These are phyloP conservation scores for Halcyon smyrnensis DNA, from an alignment of 2,797 vertebrate genomes.

Conservation along the genomic window DNA sequence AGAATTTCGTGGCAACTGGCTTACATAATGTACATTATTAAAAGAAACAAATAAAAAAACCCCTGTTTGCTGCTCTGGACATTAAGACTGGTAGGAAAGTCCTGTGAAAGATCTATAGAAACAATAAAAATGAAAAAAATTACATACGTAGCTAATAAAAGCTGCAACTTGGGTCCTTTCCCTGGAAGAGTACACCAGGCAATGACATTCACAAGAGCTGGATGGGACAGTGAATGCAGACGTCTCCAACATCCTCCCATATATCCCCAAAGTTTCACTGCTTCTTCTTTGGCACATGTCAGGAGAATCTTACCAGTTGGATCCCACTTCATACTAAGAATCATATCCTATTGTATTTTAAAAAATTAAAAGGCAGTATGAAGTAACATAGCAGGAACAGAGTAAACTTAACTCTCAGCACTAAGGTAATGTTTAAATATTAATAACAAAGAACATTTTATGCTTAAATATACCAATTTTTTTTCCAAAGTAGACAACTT, in stretches of 20 bases:
- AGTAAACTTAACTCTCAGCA: not conserved
- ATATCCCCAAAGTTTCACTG: slow-evolving; percentile 90
- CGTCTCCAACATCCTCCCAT: slow-evolving; percentile 85
- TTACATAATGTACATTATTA: not conserved
- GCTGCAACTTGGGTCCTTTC: slow-evolving; percentile 83
- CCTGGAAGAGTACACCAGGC: slow-evolving; percentile 90
- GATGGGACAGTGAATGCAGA: slow-evolving; percentile 87
- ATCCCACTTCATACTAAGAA: slow-evolving; percentile 92
- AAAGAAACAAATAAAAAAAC: not conserved
- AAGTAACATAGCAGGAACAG: not conserved
- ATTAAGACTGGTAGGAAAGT: not conserved
- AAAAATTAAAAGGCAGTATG: not conserved
- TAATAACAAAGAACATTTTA: not conserved
- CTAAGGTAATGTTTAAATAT: not conserved
- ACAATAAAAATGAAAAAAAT: not conserved
- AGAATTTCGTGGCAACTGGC: not conserved
- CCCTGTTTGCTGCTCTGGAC: not conserved
- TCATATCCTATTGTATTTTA: slow-evolving; percentile 82
- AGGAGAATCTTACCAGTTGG: slow-evolving; percentile 89
- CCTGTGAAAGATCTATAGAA: not conserved
- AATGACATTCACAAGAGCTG: slow-evolving; percentile 88
- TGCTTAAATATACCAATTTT: not conserved
- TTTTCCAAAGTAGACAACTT: not conserved
- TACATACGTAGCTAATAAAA: slow-evolving; percentile 90
- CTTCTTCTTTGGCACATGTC: slow-evolving; percentile 96